Conservation (phyloP, 2,888 invertebrate species). For the Watsonalla binaria region DNA sequence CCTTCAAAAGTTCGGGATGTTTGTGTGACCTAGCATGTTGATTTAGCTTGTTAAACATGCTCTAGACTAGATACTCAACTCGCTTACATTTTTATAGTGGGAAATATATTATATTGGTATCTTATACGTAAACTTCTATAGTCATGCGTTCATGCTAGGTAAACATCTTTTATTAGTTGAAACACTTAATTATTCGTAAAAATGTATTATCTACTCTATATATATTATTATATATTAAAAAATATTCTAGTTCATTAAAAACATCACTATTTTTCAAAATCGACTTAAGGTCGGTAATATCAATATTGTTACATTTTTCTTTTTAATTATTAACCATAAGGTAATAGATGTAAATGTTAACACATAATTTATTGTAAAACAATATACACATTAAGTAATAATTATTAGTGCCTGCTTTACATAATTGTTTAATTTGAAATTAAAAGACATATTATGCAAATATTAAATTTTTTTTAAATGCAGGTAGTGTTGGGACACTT, state of each 20-base stretch:
- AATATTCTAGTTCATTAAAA: conserved; percentile 51
- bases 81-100: conserved; percentile 13
- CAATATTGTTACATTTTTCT: conserved; percentile 56
- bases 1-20: not conserved
- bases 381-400: conserved; percentile 63
- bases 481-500: conserved; percentile 59
- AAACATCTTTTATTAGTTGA: not conserved
- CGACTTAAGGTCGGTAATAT: conserved; percentile 37
- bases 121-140: not conserved
- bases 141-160: conserved; percentile 9
- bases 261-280: conserved; percentile 33
- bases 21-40: not conserved
- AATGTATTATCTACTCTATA: conserved; percentile 15
- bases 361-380: conserved; percentile 75
- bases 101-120: conserved; percentile 14
- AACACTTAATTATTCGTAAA: conserved; percentile 13
- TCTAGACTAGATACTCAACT: not conserved
- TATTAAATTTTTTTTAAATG: conserved; percentile 42
- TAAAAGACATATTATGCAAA: conserved; percentile 73
- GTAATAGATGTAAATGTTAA: conserved; percentile 68
- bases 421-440: conserved; percentile 52
- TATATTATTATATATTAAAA: conserved; percentile 17
- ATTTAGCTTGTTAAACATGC: not conserved
- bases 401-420: conserved; percentile 77
- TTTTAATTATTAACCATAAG: conserved; percentile 58